A percentile compares a stretch with the other conserved stretches of the same genome.
Evolutionary conservation across 2,888 invertebrate species (phyloP).

Genomic region (Drosophila villosipedis): DNA sequence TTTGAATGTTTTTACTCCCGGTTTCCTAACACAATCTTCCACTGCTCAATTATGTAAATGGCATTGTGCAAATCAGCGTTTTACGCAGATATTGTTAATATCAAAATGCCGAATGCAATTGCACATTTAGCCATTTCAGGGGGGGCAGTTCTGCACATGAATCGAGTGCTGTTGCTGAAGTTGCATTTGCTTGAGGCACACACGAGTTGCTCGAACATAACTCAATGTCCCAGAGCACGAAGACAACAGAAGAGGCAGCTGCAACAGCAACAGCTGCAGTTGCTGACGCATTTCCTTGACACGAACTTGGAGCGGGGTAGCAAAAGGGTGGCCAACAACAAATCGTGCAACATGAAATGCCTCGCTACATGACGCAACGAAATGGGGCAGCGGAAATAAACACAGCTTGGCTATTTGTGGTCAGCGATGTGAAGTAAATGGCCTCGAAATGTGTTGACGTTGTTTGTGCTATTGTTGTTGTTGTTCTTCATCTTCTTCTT

Average conservation of each 20-base stretch:
- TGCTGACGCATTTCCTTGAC: constrained; percentile 41
- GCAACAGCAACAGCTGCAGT: constrained; percentile 27
- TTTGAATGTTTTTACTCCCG: background rate
- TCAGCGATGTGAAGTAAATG: constrained; percentile 77
- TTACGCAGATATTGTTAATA: background rate
- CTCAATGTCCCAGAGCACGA: constrained; percentile 62
- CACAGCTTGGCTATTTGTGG: constrained; percentile 77
- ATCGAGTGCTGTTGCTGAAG: constrained; percentile 28
- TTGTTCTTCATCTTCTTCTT: background rate
- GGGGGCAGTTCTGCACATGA: background rate
- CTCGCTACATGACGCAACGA: constrained; percentile 13
- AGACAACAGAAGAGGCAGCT: constrained; percentile 10
- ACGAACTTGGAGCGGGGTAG: constrained; percentile 2
- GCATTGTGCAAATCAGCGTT: background rate
- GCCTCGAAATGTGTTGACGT: constrained; percentile 62
- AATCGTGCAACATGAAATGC: constrained; percentile 19
- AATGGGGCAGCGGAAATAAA: constrained; percentile 56
- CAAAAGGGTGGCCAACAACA: constrained; percentile 12
- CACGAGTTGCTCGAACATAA: constrained; percentile 61
- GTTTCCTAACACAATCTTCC: no score
- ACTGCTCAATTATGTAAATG: background rate
- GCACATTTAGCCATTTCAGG: background rate
- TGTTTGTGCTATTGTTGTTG: constrained; percentile 18
- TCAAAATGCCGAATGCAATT: background rate
- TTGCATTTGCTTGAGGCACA: constrained; percentile 55